Conservation (phyloP, 1,140 invertebrate genomes). For the Micrasema minimum region DNA sequence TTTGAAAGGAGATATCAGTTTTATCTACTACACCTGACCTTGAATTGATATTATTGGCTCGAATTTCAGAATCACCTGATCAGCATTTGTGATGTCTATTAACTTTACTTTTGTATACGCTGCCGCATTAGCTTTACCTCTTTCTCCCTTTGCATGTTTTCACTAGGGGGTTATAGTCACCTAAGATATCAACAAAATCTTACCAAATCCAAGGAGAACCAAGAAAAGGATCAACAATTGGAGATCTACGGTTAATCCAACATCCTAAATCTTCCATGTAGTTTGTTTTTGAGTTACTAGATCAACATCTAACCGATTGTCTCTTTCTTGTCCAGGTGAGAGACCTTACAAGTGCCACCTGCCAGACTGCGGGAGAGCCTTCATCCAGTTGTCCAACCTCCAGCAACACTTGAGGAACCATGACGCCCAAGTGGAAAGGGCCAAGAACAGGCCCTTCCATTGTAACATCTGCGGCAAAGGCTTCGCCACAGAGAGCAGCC, state of each 20-base stretch:
- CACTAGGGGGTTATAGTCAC: too few relatives aligned
- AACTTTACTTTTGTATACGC: conserved; percentile 16
- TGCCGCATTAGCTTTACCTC: conserved; percentile 27
- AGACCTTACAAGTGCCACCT: conserved; percentile 96
- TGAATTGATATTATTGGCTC: conserved; percentile 25
- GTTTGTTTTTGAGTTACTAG: conserved; percentile 30
- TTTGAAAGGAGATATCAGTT: conserved; percentile 30
- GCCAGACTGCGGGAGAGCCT: conserved; percentile 93
- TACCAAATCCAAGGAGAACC: too few relatives aligned
- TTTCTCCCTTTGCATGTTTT: neutral
- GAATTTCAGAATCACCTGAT: conserved; percentile 30
- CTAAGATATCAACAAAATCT: too few relatives aligned
- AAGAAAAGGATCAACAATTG: too few relatives aligned
- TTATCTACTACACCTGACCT: conserved; percentile 21
- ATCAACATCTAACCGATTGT: conserved; percentile 33
- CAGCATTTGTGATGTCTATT: conserved; percentile 24
- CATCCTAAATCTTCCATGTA: too few relatives aligned
- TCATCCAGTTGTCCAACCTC: conserved; percentile 97
- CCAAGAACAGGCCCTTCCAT: conserved; percentile 94
- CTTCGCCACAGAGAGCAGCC: conserved; percentile 94
- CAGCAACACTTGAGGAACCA: conserved; percentile 97
- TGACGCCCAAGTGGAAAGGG: conserved; percentile 93
- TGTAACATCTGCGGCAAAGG: conserved; percentile 97
- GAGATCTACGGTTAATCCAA: too few relatives aligned
- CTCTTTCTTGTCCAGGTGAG: conserved; percentile 81